Evolutionary conservation across 2,888 invertebrate genomes (phyloP), one percentile per base, ranked within the genome.

Genomic region (Himalopsyche anomala): DNA sequence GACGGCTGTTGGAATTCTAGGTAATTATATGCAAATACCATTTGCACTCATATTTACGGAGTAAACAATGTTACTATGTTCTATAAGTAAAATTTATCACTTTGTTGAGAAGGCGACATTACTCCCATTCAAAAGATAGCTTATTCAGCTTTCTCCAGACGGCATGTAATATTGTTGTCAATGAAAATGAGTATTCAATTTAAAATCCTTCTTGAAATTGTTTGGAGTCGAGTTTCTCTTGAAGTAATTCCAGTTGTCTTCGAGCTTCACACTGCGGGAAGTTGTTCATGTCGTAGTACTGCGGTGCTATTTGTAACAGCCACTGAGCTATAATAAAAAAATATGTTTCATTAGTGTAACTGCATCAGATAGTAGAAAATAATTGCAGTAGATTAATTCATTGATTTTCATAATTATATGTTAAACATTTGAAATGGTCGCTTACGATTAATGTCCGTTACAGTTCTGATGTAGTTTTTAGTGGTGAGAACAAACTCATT

Each of bases 401-500:
- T 28, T 28, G 28, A 28, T 28, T 28, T 28, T 28, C 28, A 28
- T 28, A 28, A 28, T 42, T 42, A 8, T 8, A 42, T 6, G 5
- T 42, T 42, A 42, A 42, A 4, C 51, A 51, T 15, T 51, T 4
- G 15, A 51, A 15, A 51, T 15, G 4, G 12, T 4, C 84, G 94
- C 96, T 95, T 92, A 99, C 99, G 99, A 94, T 99, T 99, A 89
- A 99, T 98, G 90, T 99, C 99, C 0, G 99, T 99, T 17, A 99
- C 99, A 0, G 99, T 99, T 89, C 99, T 94, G 90, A 99, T 99
- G 91, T 99, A 99, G 92, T 99, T 99, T 93, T 99, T 99, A 87
- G 99, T 99, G 88, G 99, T 99, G 89, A 99, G 94, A 81, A 99
- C 99, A 91, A 99, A 99, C 93, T 99, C 99, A 92, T 99, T 99